Evolutionary conservation across 2,888 invertebrate species (phyloP).

Genomic region (Sinhomidia bicolor): DNA sequence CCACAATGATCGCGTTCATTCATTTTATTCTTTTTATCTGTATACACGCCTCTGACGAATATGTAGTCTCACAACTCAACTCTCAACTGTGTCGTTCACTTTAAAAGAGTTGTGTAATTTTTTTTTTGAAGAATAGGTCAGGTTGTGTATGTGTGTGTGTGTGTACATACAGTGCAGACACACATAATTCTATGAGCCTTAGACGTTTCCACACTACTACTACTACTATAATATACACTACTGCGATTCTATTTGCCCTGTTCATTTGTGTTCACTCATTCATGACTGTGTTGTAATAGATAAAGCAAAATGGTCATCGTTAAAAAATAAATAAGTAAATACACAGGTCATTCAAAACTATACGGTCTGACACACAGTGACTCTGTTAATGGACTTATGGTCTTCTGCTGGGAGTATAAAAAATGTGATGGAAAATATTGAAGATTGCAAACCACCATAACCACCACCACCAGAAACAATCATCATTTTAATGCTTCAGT

Average conservation of each 20-base stretch:
- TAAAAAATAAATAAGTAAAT: slow-evolving; percentile 34
- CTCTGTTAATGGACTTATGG: slow-evolving; percentile 4
- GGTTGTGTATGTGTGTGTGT: neutral
- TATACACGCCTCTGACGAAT: neutral
- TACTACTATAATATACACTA: neutral
- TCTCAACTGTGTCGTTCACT: slow-evolving; percentile 19
- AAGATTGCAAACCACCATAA: no score
- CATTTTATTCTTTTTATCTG: slow-evolving; percentile 23
- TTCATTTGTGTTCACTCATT: neutral
- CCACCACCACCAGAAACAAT: slow-evolving; percentile 1
- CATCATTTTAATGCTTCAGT: neutral
- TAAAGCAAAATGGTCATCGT: slow-evolving; percentile 13
- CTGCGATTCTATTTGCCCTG: neutral
- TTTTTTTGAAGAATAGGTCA: slow-evolving; percentile 1
- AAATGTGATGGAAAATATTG: slow-evolving; percentile 22
- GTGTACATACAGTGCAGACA: neutral
- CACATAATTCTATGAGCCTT: neutral
- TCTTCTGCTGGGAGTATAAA: slow-evolving; percentile 1
- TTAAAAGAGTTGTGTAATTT: slow-evolving; percentile 3
- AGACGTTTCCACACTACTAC: neutral
- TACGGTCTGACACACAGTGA: neutral
- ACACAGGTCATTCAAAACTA: neutral
- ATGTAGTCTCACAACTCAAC: no score
- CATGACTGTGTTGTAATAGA: slow-evolving; percentile 6
- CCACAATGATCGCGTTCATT: slow-evolving; percentile 8